These are phyloP conservation scores for Branchipolynoe longqiensis DNA, from an alignment of 2,888 invertebrate genomes.

Conservation along the genomic window DNA sequence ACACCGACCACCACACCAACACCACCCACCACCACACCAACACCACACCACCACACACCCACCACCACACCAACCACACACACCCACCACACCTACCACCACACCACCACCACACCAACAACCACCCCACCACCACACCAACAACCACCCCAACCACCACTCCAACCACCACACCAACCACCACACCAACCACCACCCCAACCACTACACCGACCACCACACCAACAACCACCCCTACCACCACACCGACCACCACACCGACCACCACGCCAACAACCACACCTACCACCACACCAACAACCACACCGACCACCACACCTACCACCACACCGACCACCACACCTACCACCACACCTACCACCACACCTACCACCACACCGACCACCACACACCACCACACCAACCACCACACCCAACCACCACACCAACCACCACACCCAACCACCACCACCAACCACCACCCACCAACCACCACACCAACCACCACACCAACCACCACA, in stretches of 20 bases:
- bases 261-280: neutral
- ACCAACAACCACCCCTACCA: neutral
- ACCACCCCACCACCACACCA: neutral
- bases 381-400: neutral
- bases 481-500: neutral
- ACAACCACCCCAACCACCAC: neutral
- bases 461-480: neutral
- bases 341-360: neutral
- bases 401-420: neutral
- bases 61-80: neutral
- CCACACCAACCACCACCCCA: neutral
- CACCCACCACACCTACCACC: neutral
- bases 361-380: neutral
- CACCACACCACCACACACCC: neutral
- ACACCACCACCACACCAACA: neutral
- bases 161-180: neutral
- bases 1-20: neutral
- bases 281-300: neutral
- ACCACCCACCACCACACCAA: neutral
- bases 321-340: neutral
- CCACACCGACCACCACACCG: neutral
- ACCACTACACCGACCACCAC: neutral
- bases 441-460: conserved; percentile 13
- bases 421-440: neutral
- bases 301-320: neutral